Conservation (phyloP, 2,113 vertebrate genomes). For the Scatophagus argus region DNA sequence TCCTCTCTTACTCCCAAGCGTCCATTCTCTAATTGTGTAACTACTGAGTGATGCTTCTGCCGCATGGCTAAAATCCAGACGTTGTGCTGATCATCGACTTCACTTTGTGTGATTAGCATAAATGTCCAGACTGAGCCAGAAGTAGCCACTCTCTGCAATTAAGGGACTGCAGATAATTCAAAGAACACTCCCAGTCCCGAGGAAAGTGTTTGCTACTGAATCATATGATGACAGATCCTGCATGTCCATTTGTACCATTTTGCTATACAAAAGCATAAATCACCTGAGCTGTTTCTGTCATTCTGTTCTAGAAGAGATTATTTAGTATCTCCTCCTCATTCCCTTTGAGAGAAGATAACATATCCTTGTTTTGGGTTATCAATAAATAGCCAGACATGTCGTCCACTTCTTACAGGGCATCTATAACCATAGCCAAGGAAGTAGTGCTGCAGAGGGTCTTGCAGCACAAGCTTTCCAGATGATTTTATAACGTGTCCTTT, state of each 20-base stretch:
- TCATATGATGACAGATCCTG: slow-evolving; percentile 6
- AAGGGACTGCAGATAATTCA: slow-evolving; percentile 53
- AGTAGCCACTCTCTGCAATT: slow-evolving; percentile 59
- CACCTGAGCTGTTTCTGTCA: not conserved
- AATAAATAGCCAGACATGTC: not conserved
- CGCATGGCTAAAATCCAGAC: slow-evolving; percentile 53
- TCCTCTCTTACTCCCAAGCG: not conserved
- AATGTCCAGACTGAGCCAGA: slow-evolving; percentile 44
- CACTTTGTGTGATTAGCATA: slow-evolving; percentile 71
- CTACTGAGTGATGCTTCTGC: slow-evolving; percentile 49
- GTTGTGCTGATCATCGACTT: slow-evolving; percentile 64
- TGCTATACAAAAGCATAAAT: not conserved
- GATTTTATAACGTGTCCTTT: not conserved
- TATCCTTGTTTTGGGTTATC: not conserved
- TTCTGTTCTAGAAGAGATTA: not conserved
- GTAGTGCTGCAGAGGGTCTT: too few species aligned
- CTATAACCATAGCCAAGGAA: not conserved
- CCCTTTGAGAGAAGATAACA: not conserved
- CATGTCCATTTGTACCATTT: slow-evolving; percentile 17
- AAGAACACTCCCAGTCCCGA: slow-evolving; percentile 10
- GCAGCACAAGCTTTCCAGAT: not conserved
- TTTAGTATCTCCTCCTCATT: not conserved
- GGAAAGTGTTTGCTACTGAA: slow-evolving; percentile 21
- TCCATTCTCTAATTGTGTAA: slow-evolving; percentile 30
- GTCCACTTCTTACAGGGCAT: not conserved